Percentiles rank a stretch among this genome's conserved stretches.
Evolutionary conservation across 2,113 vertebrate genomes (phyloP).

Genomic region (Arenaria interpres): DNA sequence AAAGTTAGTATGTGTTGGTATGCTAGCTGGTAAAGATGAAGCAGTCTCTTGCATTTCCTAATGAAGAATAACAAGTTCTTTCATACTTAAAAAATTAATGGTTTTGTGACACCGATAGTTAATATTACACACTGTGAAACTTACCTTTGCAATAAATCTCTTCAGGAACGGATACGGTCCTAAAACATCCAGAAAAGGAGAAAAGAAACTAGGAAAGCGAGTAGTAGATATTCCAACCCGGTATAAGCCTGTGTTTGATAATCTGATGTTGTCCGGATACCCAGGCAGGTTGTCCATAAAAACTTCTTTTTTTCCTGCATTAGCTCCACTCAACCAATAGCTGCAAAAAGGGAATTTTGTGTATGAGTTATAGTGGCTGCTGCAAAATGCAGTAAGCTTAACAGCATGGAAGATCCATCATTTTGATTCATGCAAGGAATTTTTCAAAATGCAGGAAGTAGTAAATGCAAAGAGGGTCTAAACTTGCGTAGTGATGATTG

Average conservation of each 20-base stretch:
- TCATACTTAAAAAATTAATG: neutral
- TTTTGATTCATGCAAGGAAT: neutral
- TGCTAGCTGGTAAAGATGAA: neutral
- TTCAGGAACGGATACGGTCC: slow-evolving; percentile 73
- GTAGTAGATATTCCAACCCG: slow-evolving; percentile 74
- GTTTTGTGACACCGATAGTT: neutral
- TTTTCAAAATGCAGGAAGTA: neutral
- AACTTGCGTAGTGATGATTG: neutral
- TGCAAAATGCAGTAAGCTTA: neutral
- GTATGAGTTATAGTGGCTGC: neutral
- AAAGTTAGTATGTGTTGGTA: neutral
- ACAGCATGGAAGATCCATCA: neutral
- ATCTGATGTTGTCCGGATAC: slow-evolving; percentile 79
- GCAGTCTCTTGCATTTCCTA: neutral
- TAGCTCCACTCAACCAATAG: slow-evolving; percentile 74
- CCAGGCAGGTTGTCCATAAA: slow-evolving; percentile 76
- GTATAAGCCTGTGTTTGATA: slow-evolving; percentile 69
- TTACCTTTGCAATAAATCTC: slow-evolving; percentile 75
- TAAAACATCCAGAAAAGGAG: slow-evolving; percentile 76
- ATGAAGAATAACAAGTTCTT: neutral
- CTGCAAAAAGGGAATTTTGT: slow-evolving; percentile 25
- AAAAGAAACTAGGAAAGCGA: slow-evolving; percentile 47
- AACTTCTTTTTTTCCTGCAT: slow-evolving; percentile 66
- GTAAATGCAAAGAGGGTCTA: neutral
- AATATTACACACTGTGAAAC: neutral